Base-by-base conservation (phyloP, 2,113 vertebrate species). In the Muntiacus muntjak region DNA sequence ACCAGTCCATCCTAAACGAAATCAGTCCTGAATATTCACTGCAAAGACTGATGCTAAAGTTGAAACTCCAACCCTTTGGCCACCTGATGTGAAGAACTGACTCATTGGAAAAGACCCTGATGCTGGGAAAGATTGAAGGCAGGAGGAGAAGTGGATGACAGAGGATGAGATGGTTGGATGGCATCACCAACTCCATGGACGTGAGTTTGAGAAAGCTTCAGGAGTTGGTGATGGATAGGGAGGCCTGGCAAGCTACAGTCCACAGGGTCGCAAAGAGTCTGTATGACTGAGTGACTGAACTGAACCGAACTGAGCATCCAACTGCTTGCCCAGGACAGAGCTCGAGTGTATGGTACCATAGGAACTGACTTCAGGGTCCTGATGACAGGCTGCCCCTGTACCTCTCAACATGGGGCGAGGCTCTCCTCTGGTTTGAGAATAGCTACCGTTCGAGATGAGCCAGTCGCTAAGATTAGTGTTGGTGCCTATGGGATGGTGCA, bases 401-500 rank as follows among this genome's bases (percentile, higher is more conserved):
- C 87, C 74, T 79, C 81, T 64, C 1, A 43, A 50, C 47, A 30
- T 43, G 36, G 78, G 25, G 88, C 54, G 19, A 92, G 97, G 96
- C 67, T 95, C 90, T 62, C 19, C 19, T 30, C 83, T 74, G 92
- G 67, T 89, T 86, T 76, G 91, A 98, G 95, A 93, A 98, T 98
- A 98, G 98, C 98, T 64, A 98, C 96, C 52, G 91, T 87, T 86
- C 99, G 99, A 94, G 99, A 99, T 40, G 99, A 99, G 97, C 99
- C 99, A 0, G 99, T 99, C 97, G 99, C 99, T 2, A 99, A 99
- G 98, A 99, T 99, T 15, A 99, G 99, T 11, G 99, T 99, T 0
- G 99, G 99, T 0, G 99, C 99, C 45, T 99, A 99, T 0, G 99
- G 99, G 60, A 99, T 99, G 0, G 99, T 99, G 55, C 99, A 99